Conservation (phyloP, 2,113 vertebrate species). For the Gallinago undulata region DNA sequence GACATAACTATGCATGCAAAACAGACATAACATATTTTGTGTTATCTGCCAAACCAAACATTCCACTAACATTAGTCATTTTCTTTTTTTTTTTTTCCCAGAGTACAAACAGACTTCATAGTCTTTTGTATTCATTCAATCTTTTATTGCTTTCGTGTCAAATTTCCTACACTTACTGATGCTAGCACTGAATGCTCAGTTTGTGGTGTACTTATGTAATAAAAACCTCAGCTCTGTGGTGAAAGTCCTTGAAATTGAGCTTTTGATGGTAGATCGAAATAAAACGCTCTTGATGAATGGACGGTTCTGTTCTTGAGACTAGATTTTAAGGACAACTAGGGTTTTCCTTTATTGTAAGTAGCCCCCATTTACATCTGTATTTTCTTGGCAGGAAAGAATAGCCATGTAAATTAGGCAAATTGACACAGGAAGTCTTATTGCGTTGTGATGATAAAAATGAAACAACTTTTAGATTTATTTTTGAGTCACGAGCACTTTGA, state of each 20-base stretch:
- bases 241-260: neutral
- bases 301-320: neutral
- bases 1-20: neutral
- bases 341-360: neutral
- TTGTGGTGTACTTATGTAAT: neutral
- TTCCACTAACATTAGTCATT: neutral
- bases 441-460: neutral
- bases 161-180: neutral
- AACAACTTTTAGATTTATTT: neutral
- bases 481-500: neutral
- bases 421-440: neutral
- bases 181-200: neutral
- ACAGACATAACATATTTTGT: neutral
- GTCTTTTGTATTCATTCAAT: neutral
- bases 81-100: neutral
- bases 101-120: neutral
- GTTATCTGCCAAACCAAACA: neutral
- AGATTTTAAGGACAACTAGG: neutral
- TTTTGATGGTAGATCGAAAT: conserved; percentile 15
- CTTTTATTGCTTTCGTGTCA: neutral
- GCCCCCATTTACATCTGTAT: neutral
- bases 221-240: neutral
- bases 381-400: neutral
- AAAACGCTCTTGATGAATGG: conserved; percentile 1
- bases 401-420: neutral